Percentiles rank a stretch among this genome's conserved stretches.
Conservation (phyloP, 1,140 invertebrate species). For the Apis dorsata region DNA sequence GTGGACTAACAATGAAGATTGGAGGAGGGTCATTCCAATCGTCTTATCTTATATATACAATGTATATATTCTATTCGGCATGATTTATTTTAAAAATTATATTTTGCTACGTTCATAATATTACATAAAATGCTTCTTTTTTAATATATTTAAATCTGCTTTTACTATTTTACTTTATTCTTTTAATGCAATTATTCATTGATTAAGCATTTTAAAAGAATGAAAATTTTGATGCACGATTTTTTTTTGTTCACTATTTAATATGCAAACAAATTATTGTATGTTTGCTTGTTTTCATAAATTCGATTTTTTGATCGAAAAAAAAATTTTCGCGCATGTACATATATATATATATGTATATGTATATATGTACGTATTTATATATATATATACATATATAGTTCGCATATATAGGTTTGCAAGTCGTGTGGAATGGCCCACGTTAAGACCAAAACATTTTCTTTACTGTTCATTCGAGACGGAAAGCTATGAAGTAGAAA, state of each 20-base stretch:
- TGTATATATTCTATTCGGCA: conserved; percentile 36
- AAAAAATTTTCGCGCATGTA: conserved; percentile 36
- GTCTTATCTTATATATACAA: conserved; percentile 46
- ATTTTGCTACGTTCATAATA: conserved; percentile 35
- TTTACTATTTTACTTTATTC: conserved; percentile 45
- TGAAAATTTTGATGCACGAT: conserved; percentile 43
- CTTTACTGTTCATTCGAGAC: conserved; percentile 63
- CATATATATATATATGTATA: conserved; percentile 2
- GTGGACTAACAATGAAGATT: conserved; percentile 56
- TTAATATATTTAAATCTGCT: conserved; percentile 42
- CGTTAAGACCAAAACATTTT: conserved; percentile 61
- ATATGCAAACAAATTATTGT: conserved; percentile 46
- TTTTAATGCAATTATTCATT: conserved; percentile 32
- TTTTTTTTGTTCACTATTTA: conserved; percentile 37
- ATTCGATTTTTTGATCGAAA: conserved; percentile 33
- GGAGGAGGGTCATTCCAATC: conserved; percentile 65
- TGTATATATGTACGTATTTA: no score
- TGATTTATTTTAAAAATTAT: conserved; percentile 47
- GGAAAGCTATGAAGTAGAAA: conserved; percentile 72
- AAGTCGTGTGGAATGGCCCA: conserved; percentile 67
- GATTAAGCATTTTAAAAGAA: conserved; percentile 28
- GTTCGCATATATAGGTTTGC: conserved; percentile 17
- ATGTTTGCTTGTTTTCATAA: conserved; percentile 42
- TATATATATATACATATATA: no score
- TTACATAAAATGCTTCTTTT: conserved; percentile 27